A percentile compares a stretch with the other conserved stretches of the same genome.
Evolutionary conservation across 2,113 vertebrate genomes (phyloP).

Genomic region (Myrmophylax atrothorax): DNA sequence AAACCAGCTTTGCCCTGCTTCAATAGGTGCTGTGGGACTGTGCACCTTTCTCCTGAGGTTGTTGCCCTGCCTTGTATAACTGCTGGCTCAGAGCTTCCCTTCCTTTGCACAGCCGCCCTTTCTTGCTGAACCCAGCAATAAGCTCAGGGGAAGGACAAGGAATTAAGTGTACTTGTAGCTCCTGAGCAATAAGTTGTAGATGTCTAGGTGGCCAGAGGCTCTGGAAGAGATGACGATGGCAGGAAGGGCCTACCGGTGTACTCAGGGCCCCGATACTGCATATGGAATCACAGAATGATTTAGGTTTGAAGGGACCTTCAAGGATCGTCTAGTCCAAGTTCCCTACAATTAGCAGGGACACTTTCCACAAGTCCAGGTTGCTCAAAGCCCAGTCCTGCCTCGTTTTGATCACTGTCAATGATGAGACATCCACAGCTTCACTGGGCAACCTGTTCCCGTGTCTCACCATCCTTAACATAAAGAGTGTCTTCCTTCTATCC

Average conservation of each 20-base stretch:
- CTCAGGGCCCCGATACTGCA: neutral
- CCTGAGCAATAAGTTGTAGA: neutral
- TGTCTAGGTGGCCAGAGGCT: neutral
- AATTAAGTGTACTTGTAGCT: neutral
- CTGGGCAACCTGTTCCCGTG: neutral
- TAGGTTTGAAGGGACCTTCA: neutral
- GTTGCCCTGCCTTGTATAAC: neutral
- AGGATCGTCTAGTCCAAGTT: neutral
- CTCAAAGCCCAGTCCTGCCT: neutral
- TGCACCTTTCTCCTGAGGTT: neutral
- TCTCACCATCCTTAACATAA: neutral
- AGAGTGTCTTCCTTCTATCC: neutral
- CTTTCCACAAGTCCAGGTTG: neutral
- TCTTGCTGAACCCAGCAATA: neutral
- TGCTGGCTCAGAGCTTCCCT: neutral
- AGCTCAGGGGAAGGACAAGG: neutral
- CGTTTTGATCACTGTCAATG: accelerated
- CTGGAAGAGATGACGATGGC: neutral
- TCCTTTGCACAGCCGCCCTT: neutral
- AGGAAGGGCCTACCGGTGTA: neutral
- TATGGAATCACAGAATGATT: neutral
- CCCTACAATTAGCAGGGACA: neutral
- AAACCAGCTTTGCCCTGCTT: neutral
- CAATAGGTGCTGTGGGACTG: neutral
- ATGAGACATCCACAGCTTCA: neutral